These are phyloP conservation scores for Mugil cephalus DNA, from an alignment of 2,113 vertebrate species.

Conservation along the genomic window DNA sequence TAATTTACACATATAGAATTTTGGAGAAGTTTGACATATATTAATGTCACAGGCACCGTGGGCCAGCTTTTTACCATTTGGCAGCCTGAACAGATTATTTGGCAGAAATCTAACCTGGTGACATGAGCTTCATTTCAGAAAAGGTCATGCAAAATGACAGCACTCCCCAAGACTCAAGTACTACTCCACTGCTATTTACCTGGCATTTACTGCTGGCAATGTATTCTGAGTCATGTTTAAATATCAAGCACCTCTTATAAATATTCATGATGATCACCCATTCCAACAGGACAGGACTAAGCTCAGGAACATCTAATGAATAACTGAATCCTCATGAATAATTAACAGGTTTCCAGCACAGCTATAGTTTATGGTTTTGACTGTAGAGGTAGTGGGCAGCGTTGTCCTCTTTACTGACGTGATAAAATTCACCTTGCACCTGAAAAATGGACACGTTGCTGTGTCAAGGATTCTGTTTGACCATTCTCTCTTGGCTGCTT, in stretches of 20 bases:
- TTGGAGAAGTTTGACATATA: constrained; percentile 8
- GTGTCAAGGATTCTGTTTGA: constrained; percentile 66
- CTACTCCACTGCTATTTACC: constrained; percentile 69
- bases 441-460: constrained; percentile 43
- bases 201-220: constrained; percentile 71
- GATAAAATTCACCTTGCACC: constrained; percentile 21
- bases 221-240: constrained; percentile 76
- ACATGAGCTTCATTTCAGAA: constrained; percentile 48
- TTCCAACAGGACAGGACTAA: constrained; percentile 60
- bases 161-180: constrained; percentile 21
- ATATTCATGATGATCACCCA: constrained; percentile 72
- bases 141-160: constrained; percentile 65
- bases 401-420: neutral
- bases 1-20: neutral
- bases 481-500: constrained; percentile 46
- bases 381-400: neutral
- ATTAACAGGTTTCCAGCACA: constrained; percentile 40
- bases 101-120: constrained; percentile 31
- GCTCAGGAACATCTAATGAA: constrained; percentile 68
- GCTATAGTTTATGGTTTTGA: constrained; percentile 35
- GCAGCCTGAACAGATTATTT: constrained; percentile 29
- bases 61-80: constrained; percentile 12
- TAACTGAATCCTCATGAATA: constrained; percentile 75
- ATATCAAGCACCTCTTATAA: constrained; percentile 74
- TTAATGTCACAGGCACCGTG: constrained; percentile 16